These are phyloP conservation scores for Neolamprologus multifasciatus DNA, from an alignment of 2,797 vertebrate genomes.

Conservation along the genomic window DNA sequence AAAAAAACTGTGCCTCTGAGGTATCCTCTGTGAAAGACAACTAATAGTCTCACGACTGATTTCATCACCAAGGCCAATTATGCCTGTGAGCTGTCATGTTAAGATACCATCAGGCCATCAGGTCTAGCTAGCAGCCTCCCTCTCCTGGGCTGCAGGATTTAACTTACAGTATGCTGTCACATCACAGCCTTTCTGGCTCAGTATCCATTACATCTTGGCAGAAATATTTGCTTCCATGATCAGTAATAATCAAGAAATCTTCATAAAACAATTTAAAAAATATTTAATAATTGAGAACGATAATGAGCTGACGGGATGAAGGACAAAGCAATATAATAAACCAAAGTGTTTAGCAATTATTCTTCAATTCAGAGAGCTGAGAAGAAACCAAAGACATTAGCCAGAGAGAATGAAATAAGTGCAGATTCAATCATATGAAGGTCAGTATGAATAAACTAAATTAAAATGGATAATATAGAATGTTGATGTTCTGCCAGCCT, in stretches of 20 bases:
- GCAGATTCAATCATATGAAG: neutral
- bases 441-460: neutral
- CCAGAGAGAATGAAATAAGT: neutral
- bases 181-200: neutral
- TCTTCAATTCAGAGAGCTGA: neutral
- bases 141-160: neutral
- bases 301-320: neutral
- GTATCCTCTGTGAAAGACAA: neutral
- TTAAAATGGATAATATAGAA: neutral
- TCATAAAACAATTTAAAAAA: neutral
- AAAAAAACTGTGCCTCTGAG: neutral
- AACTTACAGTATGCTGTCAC: neutral
- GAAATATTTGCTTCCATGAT: neutral
- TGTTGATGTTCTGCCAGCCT: neutral
- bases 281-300: neutral
- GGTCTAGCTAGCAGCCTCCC: neutral
- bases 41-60: neutral
- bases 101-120: neutral
- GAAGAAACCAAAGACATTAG: neutral
- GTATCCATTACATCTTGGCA: neutral
- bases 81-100: neutral
- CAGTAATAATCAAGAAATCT: neutral
- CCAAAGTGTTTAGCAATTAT: neutral
- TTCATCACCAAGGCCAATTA: constrained; percentile 8
- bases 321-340: neutral